Percentiles rank a stretch among this genome's conserved stretches.
Evolutionary conservation across 2,113 vertebrate species (phyloP).

Genomic region (Takifugu flavidus): DNA sequence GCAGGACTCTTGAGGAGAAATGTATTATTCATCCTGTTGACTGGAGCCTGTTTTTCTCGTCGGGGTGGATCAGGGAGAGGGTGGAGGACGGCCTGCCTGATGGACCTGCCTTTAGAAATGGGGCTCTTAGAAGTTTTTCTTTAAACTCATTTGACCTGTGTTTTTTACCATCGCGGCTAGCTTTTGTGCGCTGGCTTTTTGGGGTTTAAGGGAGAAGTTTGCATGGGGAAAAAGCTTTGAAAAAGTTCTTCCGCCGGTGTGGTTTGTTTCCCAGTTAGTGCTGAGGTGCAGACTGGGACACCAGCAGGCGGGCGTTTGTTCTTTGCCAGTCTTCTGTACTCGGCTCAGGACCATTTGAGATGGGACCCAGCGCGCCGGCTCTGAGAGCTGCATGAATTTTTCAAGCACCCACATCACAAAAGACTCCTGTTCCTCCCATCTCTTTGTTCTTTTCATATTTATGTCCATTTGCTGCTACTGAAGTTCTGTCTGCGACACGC

Average conservation of each 20-base stretch:
- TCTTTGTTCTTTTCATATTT: slow-evolving; percentile 56
- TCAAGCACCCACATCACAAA: slow-evolving; percentile 57
- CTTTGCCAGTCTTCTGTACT: slow-evolving; percentile 26
- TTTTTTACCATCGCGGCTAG: neutral
- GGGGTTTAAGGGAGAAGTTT: neutral
- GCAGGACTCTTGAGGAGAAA: slow-evolving; percentile 58
- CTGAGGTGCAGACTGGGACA: slow-evolving; percentile 1
- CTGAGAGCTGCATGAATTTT: slow-evolving; percentile 64
- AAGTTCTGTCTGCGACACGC: slow-evolving; percentile 26
- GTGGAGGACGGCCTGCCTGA: slow-evolving; percentile 41
- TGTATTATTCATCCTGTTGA: slow-evolving; percentile 77
- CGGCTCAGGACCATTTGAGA: slow-evolving; percentile 33
- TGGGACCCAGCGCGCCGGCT: slow-evolving; percentile 25
- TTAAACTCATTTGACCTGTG: neutral
- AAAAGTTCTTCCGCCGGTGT: neutral
- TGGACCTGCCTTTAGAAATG: neutral
- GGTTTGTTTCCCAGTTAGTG: neutral
- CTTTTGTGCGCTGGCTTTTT: neutral
- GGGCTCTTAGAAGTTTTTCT: too few relatives aligned
- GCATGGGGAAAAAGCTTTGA: neutral
- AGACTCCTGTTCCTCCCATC: slow-evolving; percentile 42
- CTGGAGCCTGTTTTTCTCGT: slow-evolving; percentile 61
- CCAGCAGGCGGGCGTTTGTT: slow-evolving; percentile 9
- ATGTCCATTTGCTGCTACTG: slow-evolving; percentile 46
- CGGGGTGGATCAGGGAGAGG: slow-evolving; percentile 42